Base-by-base conservation (phyloP, 1,140 invertebrate species). In the Cyphomyrmex costatus region DNA sequence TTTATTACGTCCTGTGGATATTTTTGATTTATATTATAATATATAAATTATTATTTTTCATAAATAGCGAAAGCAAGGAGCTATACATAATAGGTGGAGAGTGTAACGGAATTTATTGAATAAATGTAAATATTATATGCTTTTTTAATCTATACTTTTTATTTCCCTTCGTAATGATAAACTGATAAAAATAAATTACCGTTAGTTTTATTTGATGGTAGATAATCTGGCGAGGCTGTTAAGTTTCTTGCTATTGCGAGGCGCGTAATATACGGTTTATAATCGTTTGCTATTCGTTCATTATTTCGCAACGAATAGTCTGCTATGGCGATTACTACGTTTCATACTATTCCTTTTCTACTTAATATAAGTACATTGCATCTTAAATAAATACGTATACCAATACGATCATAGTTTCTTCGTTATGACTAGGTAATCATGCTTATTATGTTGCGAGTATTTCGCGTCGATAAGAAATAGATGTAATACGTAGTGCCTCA, bases 141-240 rank as follows among this genome's bases (percentile, higher is more conserved):
- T 49, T 87, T 88, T 91, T 89, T 90, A 49, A 86, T 87, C 76
- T 49, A 49, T 49, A 49, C 14, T 89, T 88, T 83, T 83, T 89
- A 74, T 27, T 68, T 88, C 76, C 66, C 53, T 82, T 84, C 49
- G 76, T 85, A 91, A 89, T 88, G 90, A 86, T 70, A 90, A 91
- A 90, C 49, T 88, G 86, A 85, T 86, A 65, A 90, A 91, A 90
- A 91, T 89, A 86, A 89, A 56, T 46, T 91, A 85, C 71, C 63
- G 83, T 68, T 61, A 88, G 66, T 60, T 83, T 83, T 46, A 42
- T 63, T 76, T 27, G 51, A 16, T 53, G 46, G 33, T 71, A 63
- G 51, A 78, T 86, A 78, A 88, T 76, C 36, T 14, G 49, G 33
- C 51, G 19, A 30, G 61, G 66, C 46, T 58, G 10, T 16, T 24